Evolutionary conservation across 2,113 vertebrate genomes (phyloP).

Genomic region (Pterophyllum scalare): DNA sequence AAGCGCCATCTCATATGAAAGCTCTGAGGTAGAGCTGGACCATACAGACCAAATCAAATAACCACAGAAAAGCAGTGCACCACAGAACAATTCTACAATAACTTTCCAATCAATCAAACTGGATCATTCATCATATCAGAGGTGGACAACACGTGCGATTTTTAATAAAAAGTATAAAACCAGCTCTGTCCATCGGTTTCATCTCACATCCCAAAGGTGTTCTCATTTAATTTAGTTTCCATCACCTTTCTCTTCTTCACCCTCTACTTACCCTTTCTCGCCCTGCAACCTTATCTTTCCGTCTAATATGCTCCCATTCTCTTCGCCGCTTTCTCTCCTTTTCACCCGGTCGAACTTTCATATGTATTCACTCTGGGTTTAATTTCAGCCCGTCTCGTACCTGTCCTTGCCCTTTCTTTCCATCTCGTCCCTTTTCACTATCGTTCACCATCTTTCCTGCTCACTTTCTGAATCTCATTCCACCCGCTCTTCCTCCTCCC

Average conservation of each 20-base stretch:
- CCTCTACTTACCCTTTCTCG: slow-evolving; percentile 32
- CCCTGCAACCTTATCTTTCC: slow-evolving; percentile 40
- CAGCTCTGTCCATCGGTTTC: not conserved
- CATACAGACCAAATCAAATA: not conserved
- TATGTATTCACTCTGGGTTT: slow-evolving; percentile 38
- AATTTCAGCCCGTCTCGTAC: slow-evolving; percentile 42
- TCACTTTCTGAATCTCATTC: slow-evolving; percentile 13
- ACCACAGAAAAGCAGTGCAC: not conserved
- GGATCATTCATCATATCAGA: not conserved
- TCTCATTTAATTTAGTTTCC: slow-evolving; percentile 61
- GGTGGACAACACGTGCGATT: not conserved
- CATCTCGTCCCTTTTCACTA: slow-evolving; percentile 37
- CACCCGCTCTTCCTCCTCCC: not conserved
- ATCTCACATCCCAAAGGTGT: slow-evolving; percentile 11
- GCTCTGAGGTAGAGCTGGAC: not conserved
- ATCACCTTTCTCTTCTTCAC: slow-evolving; percentile 31
- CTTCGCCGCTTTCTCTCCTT: not conserved
- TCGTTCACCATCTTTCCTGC: slow-evolving; percentile 46
- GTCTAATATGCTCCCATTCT: slow-evolving; percentile 9
- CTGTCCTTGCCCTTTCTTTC: slow-evolving; percentile 42
- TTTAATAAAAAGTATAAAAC: slow-evolving; percentile 53
- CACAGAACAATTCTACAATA: not conserved
- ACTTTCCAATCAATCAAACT: slow-evolving; percentile 26
- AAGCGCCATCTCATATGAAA: not conserved
- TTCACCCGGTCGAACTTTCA: slow-evolving; percentile 20